Evolutionary conservation across 2,797 vertebrate species (phyloP), one percentile per base, ranked within the genome.

Genomic region (Rhyacichthys aspro): DNA sequence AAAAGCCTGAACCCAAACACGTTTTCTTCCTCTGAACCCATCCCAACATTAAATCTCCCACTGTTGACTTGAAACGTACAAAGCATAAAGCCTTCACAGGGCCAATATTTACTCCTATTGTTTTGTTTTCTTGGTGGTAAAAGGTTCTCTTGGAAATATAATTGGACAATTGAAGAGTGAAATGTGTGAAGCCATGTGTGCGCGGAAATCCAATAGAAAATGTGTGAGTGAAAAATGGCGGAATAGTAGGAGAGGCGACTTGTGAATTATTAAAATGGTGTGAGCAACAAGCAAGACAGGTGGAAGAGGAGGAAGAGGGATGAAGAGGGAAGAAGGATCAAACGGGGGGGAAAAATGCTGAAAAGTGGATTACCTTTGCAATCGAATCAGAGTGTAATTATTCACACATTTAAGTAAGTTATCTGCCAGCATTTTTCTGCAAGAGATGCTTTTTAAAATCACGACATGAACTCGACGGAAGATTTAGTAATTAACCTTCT

Each of bases 351-450:
- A 45, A 56, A 81, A 78, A 80, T 47, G n/a, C n/a, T n/a, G n/a
- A 70, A 45, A 61, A 38, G 43, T 42, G 45, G n/a, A 15, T 17
- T 65, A 55, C 67, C 63, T 72, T 69, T 69, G 59, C 43, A 62
- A 8, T 59, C 49, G 56, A 79, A 66, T 19, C 43, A 63, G 60
- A 37, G 78, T 66, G 63, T 70, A 72, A 79, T 81, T 71, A 81
- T 79, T 86, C 73, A 68, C 68, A 79, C 53, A 67, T 70, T 82
- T 54, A 63, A 55, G 76, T 67, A 76, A 59, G 63, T 73, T 70
- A 67, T 81, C 75, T n/a, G n/a, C n/a, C n/a, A n/a, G n/a, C n/a
- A n/a, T n/a, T n/a, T n/a, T n/a, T n/a, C n/a, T n/a, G n/a, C n/a
- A n/a, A 28, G 23, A 28, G 23, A 28, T 28, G 23, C 4, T 2